Percentiles rank a stretch among this genome's conserved stretches.
phyloP scores from a whole-genome alignment of 2,797 vertebrate species.

The Sebastes vulpes region DNA sequence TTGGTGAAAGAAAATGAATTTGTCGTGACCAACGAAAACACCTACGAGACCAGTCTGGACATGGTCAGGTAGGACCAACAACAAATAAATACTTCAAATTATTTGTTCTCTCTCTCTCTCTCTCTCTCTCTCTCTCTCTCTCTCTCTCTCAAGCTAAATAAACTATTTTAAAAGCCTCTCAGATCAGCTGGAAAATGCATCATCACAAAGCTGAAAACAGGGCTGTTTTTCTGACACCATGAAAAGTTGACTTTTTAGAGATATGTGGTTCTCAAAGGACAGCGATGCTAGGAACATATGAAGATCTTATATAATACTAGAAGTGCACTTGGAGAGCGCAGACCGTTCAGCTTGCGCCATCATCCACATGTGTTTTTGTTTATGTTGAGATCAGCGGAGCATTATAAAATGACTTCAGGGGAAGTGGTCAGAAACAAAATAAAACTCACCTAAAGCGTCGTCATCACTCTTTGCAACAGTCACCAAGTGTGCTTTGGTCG shows the following conservation, averaged over 20 bases:
- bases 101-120: not conserved
- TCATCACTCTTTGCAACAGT: too few relatives aligned
- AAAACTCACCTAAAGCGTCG: too few relatives aligned
- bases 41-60: constrained; percentile 21
- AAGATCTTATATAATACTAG: not conserved
- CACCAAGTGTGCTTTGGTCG: too few relatives aligned
- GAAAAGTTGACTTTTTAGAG: too few relatives aligned
- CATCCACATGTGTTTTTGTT: too few relatives aligned
- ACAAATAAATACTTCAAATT: not conserved
- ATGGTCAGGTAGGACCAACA: constrained; percentile 57
- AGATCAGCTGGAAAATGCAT: not conserved
- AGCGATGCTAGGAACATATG: not conserved
- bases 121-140: not conserved
- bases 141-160: not conserved
- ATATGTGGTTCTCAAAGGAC: not conserved
- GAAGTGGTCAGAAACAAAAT: too few relatives aligned
- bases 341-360: too few relatives aligned
- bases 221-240: too few relatives aligned
- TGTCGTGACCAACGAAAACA: constrained; percentile 17
- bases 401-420: too few relatives aligned
- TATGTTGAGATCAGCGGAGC: too few relatives aligned
- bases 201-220: not conserved
- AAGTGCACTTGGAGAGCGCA: too few relatives aligned
- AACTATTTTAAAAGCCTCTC: not conserved
- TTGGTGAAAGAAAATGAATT: not conserved